Base-by-base conservation (phyloP, 2,888 invertebrate species). In the Homarus gammarus region DNA sequence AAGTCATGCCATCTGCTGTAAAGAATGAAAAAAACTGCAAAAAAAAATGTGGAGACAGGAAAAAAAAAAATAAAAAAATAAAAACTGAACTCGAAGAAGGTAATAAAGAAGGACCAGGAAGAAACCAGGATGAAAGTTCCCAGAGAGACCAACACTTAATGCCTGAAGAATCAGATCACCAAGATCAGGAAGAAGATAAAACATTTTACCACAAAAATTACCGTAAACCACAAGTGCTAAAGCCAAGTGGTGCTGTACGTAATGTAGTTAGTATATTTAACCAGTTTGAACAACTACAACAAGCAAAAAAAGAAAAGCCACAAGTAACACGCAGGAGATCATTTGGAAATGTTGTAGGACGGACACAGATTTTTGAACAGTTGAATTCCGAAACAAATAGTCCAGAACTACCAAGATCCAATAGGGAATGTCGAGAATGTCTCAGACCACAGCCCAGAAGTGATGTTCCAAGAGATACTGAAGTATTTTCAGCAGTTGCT, bases 241-340 rank as follows among this genome's bases (percentile, higher is more conserved):
- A 87, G 38, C 89, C 92, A 36, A 87, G 86, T 72, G 92, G 92
- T 36, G 92, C 90, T 27, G 92, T 92, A 22, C 81, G 89, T 44
- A 90, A 68, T 68, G 89, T 79, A 31, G 83, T 92, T 40, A 89
- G 90, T 81, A 84, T 92, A 33, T 92, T 92, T 31, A 90, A 92
- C 79, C 92, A 92, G 64, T 81, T 85, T 36, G 87, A 91, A 33
- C 88, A 91, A 40, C 40, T 85, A 49, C 72, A 82, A 27, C 79
- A 89, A 22, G 84, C 78, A 10, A 83, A 83, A 15, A 73, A 73
- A 70, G 89, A 85, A 56, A 89, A 89, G 77, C 89, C 89, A 27
- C 36, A 49, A 51, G 38, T 79, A 3, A 84, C 31, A 12, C 70
- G 85, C 0, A 81, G 85, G 33, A 84, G 64, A n/a, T 89, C 85